Evolutionary conservation across 2,113 vertebrate genomes (phyloP), one percentile per base, ranked within the genome.

Genomic region (Pimephales promelas): DNA sequence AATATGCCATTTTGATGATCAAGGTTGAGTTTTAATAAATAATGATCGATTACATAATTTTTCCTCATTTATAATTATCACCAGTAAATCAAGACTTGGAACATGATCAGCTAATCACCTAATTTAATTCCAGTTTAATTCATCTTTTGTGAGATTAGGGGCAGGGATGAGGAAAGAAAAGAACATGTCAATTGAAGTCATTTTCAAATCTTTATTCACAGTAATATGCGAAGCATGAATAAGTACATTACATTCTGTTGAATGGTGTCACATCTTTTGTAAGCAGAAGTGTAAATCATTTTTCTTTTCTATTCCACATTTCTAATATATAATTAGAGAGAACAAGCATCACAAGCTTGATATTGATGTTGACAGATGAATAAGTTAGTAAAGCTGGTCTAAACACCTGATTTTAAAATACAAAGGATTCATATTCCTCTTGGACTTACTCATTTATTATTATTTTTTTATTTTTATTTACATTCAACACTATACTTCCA

Each of bases 181-280:
- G 10, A 56, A n/a, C 10, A 3, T 7, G 43, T 22, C n/a, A 24
- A 75, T 5, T 22, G 8, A 79, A 62, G 22, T 2, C 5, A n/a
- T 64, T 31, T 18, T 0, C 40, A 79, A 9, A 26, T 7, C 16
- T 79, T 79, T 79, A 79, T 79, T 79, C 59, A 79, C 24, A 79
- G 57, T 79, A 10, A 64, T 64, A 28, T 79, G 40, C 34, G 62
- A 40, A 74, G 72, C 77, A 79, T 59, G 11, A 57, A 77, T 79
- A 64, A 61, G 56, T 45, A 47, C 22, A 62, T 62, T 45, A 62
- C 20, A 20, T 20, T 13, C 72, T 75, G 72, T 26, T 18, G 9
- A 62, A 10, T 62, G 22, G 10, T 62, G 16, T 79, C 11, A 43
- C 75, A 47, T 59, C 36, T 57, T 40, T 78, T 57, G 28, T n/a